These are phyloP conservation scores for Donacobius atricapilla DNA, from an alignment of 2,113 vertebrate genomes.

Conservation along the genomic window DNA sequence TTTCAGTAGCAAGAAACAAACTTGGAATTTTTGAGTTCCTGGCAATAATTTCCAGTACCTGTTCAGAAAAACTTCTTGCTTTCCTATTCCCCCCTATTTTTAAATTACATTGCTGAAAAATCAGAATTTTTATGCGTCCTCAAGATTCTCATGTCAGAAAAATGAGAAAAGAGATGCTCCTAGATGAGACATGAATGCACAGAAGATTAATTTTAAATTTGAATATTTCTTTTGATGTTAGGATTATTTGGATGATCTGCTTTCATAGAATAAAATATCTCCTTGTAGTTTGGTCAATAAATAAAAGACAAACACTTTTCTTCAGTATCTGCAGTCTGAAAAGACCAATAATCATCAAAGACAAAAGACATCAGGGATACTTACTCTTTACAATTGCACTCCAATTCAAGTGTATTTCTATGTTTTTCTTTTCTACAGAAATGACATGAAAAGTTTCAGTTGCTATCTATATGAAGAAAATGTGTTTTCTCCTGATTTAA, in stretches of 20 bases:
- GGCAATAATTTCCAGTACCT: background rate
- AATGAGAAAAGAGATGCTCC: background rate
- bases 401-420: background rate
- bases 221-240: background rate
- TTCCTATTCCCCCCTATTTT: background rate
- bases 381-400: background rate
- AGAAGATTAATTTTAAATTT: background rate
- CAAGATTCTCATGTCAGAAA: background rate
- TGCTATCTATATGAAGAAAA: background rate
- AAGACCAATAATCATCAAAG: background rate
- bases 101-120: background rate
- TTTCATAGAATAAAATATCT: background rate
- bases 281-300: background rate
- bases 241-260: background rate
- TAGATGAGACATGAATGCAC: background rate
- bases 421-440: background rate
- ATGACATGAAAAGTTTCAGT: background rate
- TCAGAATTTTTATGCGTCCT: background rate
- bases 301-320: background rate
- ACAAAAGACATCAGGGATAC: background rate
- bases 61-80: background rate
- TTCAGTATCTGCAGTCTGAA: background rate
- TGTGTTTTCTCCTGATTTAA: background rate
- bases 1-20: background rate
- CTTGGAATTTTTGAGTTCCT: background rate